A percentile compares a stretch with the other conserved stretches of the same genome.
phyloP scores from a whole-genome alignment of 2,113 vertebrate genomes.

The Willisornis vidua region DNA sequence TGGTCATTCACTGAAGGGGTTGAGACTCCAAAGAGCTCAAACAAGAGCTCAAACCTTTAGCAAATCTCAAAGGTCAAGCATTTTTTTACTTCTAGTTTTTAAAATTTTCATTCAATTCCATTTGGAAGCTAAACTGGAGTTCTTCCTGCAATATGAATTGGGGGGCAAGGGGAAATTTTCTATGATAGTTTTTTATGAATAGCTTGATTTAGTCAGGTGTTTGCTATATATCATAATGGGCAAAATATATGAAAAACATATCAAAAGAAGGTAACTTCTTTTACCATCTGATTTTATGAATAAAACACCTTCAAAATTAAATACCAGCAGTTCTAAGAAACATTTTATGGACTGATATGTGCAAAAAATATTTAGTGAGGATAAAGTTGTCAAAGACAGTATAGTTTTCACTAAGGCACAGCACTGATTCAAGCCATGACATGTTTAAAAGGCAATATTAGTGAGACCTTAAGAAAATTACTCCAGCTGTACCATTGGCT shows the following conservation, averaged over 20 bases:
- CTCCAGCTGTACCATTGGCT: background rate
- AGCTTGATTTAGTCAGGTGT: conserved; percentile 1
- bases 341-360: background rate
- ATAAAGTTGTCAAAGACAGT: conserved; percentile 38
- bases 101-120: background rate
- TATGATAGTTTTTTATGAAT: conserved; percentile 20
- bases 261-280: background rate
- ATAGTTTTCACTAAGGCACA: conserved; percentile 32
- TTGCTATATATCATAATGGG: background rate
- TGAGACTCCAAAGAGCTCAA: background rate
- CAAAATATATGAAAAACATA: background rate
- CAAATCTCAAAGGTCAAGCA: background rate
- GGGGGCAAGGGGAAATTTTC: background rate
- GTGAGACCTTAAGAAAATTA: background rate
- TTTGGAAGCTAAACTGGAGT: background rate
- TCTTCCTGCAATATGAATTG: background rate
- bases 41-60: background rate
- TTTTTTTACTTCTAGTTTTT: background rate
- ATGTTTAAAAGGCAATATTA: conserved; percentile 45
- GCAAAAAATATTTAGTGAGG: conserved; percentile 49
- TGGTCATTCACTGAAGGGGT: background rate
- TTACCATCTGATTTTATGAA: conserved; percentile 35
- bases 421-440: conserved; percentile 14
- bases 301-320: conserved; percentile 21
- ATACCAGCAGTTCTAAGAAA: background rate